phyloP scores from a whole-genome alignment of 2,888 invertebrate genomes.

The Atherix ibis region DNA sequence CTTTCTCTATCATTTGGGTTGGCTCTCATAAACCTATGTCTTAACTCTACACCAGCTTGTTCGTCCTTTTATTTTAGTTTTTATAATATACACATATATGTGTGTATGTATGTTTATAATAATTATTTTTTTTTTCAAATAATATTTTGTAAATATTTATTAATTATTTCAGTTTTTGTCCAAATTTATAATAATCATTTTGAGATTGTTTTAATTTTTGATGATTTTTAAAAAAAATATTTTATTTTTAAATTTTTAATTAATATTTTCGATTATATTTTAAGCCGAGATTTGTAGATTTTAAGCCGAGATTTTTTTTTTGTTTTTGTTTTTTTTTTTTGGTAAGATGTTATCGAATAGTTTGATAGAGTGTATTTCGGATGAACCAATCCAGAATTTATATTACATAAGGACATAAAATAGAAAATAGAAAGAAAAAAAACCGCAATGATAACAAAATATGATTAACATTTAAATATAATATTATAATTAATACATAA shows the following conservation, averaged over 20 bases:
- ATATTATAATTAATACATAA: background rate
- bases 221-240: background rate
- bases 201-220: constrained; percentile 2
- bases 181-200: constrained; percentile 3
- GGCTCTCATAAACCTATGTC: constrained; percentile 21
- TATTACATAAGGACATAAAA: constrained; percentile 10
- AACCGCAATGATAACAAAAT: constrained; percentile 6
- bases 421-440: constrained; percentile 9
- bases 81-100: background rate
- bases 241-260: background rate
- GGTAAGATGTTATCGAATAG: constrained; percentile 8
- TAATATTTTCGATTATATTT: background rate
- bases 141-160: too few species aligned
- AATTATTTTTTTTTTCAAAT: too few species aligned
- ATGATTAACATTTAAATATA: constrained; percentile 1
- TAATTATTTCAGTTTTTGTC: constrained; percentile 1
- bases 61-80: constrained; percentile 33
- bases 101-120: constrained; percentile 1
- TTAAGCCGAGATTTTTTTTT: constrained; percentile 5
- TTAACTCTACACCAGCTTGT: constrained; percentile 40
- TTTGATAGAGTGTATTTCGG: constrained; percentile 10
- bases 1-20: constrained; percentile 21
- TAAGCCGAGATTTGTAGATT: background rate
- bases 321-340: constrained; percentile 5
- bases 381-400: constrained; percentile 7